Evolutionary conservation across 2,113 vertebrate species (phyloP), one percentile per base, ranked within the genome.

Genomic region (Ginglymostoma cirratum): DNA sequence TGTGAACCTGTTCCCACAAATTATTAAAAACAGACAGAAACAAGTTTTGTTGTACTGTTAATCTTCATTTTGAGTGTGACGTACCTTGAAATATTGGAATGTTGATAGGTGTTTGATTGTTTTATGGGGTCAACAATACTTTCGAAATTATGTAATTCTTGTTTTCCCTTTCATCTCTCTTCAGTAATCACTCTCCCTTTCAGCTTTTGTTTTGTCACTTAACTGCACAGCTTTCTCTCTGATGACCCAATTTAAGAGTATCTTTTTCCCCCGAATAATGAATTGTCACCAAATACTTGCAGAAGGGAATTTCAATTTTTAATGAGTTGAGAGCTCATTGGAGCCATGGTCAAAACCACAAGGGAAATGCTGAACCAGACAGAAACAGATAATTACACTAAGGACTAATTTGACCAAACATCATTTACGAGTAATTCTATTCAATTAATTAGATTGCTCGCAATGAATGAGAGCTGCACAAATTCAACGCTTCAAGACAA

Each of bases 261-360:
- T 95, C 94, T 76, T 95, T 95, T 76, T 70, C 65, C 66, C 86
- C 94, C 94, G 45, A 95, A 34, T 95, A 95, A 95, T 95, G 94
- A 95, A 95, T 95, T 95, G 94, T 95, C 94, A 95, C 94, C 94
- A 95, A 95, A 95, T 95, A 95, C 94, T 95, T 95, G 69, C 42
- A 76, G 94, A 52, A 72, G 42, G 69, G 42, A 95, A 27, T 42
- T 72, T 95, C 38, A 95, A 95, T 95, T 95, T 95, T 95, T 95
- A 95, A 95, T 95, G 67, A 52, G 94, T 6, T 72, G 67, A 30
- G 6, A 76, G 27, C 24, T 0, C 19, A 27, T 15, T 95, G 94
- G 67, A 52, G 69, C 67, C 94, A 52, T 34, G 69, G 45, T 52
- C 94, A 95, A 45, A 76, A 72, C 30, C 94, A 76, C 94, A 95